phyloP scores from a whole-genome alignment of 2,113 vertebrate genomes.

The Semnopithecus entellus region DNA sequence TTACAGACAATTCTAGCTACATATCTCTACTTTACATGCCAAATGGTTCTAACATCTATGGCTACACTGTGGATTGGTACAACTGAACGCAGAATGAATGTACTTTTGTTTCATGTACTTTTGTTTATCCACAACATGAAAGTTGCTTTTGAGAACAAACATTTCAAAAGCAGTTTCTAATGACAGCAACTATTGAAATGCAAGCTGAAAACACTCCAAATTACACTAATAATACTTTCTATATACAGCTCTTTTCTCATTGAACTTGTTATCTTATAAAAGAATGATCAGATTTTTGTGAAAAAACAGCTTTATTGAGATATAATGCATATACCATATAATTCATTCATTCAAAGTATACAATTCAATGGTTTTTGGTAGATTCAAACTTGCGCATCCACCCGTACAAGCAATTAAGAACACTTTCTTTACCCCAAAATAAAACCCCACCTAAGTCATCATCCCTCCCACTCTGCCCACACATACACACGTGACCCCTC shows the following conservation, averaged over 20 bases:
- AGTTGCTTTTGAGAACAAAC: conserved; percentile 6
- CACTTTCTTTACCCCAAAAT: background rate
- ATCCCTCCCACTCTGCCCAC: background rate
- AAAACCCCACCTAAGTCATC: background rate
- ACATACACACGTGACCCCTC: background rate
- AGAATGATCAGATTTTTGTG: background rate
- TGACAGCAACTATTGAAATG: conserved; percentile 1
- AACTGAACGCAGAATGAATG: background rate
- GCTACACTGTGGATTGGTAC: background rate
- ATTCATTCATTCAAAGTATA: background rate
- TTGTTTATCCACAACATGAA: conserved; percentile 3
- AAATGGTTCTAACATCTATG: background rate
- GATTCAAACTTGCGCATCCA: background rate
- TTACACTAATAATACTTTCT: conserved; percentile 33
- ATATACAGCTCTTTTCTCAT: background rate
- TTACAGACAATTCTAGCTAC: conserved; percentile 1
- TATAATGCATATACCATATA: background rate
- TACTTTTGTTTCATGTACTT: background rate
- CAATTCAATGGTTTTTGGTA: background rate
- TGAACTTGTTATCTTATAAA: background rate
- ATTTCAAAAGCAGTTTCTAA: conserved; percentile 47
- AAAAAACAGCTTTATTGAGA: background rate
- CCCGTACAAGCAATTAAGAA: background rate
- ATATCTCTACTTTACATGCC: background rate
- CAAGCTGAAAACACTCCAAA: conserved; percentile 13